Evolutionary conservation across 2,888 invertebrate species (phyloP).

Genomic region (Patella depressa): DNA sequence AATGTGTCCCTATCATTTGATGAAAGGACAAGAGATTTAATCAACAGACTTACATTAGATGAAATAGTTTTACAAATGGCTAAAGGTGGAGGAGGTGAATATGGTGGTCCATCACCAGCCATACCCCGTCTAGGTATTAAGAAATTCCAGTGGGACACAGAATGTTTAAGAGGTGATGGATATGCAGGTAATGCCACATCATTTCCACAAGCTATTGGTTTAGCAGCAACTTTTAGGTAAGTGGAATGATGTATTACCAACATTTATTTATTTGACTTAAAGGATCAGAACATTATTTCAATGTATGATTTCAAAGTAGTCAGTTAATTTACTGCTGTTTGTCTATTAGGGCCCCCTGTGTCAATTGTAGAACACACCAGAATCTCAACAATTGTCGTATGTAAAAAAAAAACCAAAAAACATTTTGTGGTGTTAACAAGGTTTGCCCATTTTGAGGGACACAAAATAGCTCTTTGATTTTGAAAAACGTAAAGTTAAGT

Average conservation of each 20-base stretch:
- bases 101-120: conserved; percentile 44
- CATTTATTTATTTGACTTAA: no score
- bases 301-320: no score
- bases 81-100: conserved; percentile 46
- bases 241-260: background rate
- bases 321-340: no score
- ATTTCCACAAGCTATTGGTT: conserved; percentile 58
- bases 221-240: conserved; percentile 61
- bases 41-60: conserved; percentile 55
- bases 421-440: no score
- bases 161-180: conserved; percentile 59
- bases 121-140: conserved; percentile 54
- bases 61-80: conserved; percentile 60
- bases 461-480: no score
- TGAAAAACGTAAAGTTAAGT: no score
- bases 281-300: no score
- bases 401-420: no score
- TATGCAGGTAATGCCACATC: conserved; percentile 53
- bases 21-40: conserved; percentile 61
- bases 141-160: conserved; percentile 57
- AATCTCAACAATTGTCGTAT: no score
- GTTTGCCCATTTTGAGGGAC: no score
- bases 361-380: no score
- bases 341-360: no score
- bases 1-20: conserved; percentile 61